A percentile compares a stretch with the other conserved stretches of the same genome.
These are phyloP conservation scores for Deilephila porcellus DNA, from an alignment of 2,888 invertebrate genomes.

Conservation along the genomic window DNA sequence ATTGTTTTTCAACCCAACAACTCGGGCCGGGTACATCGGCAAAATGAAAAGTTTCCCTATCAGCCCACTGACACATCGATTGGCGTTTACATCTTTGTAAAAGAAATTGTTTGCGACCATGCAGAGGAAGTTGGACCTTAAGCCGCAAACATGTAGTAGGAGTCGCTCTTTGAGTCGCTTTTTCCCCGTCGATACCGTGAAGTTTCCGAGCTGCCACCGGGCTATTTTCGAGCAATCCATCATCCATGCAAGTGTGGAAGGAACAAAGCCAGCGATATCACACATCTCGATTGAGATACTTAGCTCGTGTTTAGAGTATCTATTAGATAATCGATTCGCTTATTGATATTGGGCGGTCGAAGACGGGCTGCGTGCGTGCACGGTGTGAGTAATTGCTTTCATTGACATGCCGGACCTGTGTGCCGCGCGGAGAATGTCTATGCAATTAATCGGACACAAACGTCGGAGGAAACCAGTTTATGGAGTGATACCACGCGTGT, in stretches of 20 bases:
- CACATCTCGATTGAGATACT: conserved; percentile 54
- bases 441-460: conserved; percentile 77
- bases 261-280: conserved; percentile 63
- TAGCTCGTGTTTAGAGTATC: conserved; percentile 36
- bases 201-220: conserved; percentile 69
- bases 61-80: conserved; percentile 79
- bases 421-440: conserved; percentile 70
- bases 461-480: conserved; percentile 64
- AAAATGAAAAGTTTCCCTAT: conserved; percentile 82
- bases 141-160: conserved; percentile 49
- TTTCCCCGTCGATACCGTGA: conserved; percentile 62
- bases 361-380: conserved; percentile 43
- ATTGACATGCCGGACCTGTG: conserved; percentile 72
- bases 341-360: conserved; percentile 51
- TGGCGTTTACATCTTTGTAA: conserved; percentile 81
- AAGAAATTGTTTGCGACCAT: conserved; percentile 69
- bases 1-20: conserved; percentile 74
- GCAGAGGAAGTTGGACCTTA: conserved; percentile 70
- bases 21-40: conserved; percentile 66
- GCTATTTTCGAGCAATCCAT: conserved; percentile 77
- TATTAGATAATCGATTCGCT: conserved; percentile 55
- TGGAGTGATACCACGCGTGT: conserved; percentile 46
- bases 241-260: conserved; percentile 66
- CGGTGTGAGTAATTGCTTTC: conserved; percentile 75
- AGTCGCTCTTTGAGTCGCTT: conserved; percentile 53